phyloP scores from a whole-genome alignment of 30 jellyfish, hydroid and myxozoan genomes.

The Mastigias papua region DNA sequence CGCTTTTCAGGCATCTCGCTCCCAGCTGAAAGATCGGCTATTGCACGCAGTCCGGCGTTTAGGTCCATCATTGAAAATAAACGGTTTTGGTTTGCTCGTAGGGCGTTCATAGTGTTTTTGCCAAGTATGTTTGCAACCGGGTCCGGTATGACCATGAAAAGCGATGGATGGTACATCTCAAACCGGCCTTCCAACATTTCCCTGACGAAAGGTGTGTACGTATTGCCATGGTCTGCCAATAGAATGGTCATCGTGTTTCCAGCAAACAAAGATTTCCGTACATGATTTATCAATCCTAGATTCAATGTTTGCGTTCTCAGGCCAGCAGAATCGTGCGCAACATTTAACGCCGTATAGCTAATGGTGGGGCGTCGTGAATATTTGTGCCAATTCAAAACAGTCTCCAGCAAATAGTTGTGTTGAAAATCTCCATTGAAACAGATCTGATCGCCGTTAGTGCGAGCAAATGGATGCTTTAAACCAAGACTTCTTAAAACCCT shows the following conservation, averaged over 20 bases:
- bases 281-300: constrained; percentile 52
- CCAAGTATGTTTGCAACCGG: constrained; percentile 66
- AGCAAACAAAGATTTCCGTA: constrained; percentile 21
- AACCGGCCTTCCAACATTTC: constrained; percentile 72
- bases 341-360: constrained; percentile 76
- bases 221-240: constrained; percentile 94
- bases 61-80: constrained; percentile 77
- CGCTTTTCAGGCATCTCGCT: constrained; percentile 23
- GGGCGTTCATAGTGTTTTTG: constrained; percentile 55
- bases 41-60: constrained; percentile 56
- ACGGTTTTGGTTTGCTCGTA: constrained; percentile 82
- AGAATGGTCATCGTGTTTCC: constrained; percentile 82
- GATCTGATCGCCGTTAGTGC: constrained; percentile 58
- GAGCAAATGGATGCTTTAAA: constrained; percentile 62
- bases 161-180: constrained; percentile 91
- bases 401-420: constrained; percentile 66
- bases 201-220: constrained; percentile 75
- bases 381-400: constrained; percentile 8
- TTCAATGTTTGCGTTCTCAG: constrained; percentile 83
- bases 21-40: constrained; percentile 45
- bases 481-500: constrained; percentile 56
- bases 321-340: constrained; percentile 91
- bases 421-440: constrained; percentile 83
- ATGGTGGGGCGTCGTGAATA: constrained; percentile 42
- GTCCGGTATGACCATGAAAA: constrained; percentile 85